phyloP scores from a whole-genome alignment of 2,888 invertebrate genomes.

The Thera obeliscata region DNA sequence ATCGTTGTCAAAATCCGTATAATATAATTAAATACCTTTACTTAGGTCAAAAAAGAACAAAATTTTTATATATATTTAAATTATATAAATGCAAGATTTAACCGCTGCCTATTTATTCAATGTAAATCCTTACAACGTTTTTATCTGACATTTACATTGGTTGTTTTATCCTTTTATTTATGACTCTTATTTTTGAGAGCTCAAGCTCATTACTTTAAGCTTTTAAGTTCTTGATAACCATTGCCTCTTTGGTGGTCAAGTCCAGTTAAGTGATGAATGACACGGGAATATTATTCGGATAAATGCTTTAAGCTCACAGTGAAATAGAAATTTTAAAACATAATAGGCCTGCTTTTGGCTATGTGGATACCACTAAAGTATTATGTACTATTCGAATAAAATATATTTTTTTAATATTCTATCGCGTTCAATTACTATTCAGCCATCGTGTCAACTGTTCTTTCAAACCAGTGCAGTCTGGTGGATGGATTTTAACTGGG shows the following conservation, averaged over 20 bases:
- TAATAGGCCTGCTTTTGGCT: background rate
- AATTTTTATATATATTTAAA: too few relatives aligned
- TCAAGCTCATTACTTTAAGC: conserved; percentile 33
- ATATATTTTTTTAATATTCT: too few relatives aligned
- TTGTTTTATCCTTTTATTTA: conserved; percentile 41
- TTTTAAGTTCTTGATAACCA: conserved; percentile 48
- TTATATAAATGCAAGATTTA: conserved; percentile 62
- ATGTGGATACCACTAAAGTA: background rate
- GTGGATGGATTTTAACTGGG: too few relatives aligned
- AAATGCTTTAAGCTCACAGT: background rate
- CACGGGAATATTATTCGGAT: background rate
- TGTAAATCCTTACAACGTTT: conserved; percentile 46
- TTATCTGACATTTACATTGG: conserved; percentile 41
- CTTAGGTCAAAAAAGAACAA: background rate
- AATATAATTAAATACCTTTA: background rate
- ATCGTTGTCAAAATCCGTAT: background rate
- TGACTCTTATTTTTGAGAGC: conserved; percentile 31
- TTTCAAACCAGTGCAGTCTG: too few relatives aligned
- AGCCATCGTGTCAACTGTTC: too few relatives aligned
- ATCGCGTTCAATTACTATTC: too few relatives aligned
- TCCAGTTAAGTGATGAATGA: conserved; percentile 46
- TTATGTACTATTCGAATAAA: background rate
- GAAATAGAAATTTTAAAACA: background rate
- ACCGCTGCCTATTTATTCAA: conserved; percentile 54
- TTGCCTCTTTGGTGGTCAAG: conserved; percentile 57